Percentiles rank a stretch among this genome's conserved stretches.
phyloP scores from a whole-genome alignment of 1,140 invertebrate species.

The Chymomyza costata region DNA sequence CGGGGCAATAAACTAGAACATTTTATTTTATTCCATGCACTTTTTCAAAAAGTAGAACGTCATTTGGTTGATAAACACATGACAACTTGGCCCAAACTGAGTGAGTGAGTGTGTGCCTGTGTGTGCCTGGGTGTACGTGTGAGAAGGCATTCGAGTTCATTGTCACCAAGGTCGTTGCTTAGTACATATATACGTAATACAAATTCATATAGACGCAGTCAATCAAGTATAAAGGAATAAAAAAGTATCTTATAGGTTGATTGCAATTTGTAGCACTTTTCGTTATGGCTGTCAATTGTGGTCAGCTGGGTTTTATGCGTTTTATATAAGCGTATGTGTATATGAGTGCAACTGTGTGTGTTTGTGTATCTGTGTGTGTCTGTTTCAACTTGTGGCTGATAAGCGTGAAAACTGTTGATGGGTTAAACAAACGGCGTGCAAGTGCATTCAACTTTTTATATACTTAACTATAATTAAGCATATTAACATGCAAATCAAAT shows the following conservation, averaged over 20 bases:
- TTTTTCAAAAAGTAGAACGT: slow-evolving; percentile 9
- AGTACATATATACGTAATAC: too few species aligned
- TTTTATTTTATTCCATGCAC: slow-evolving; percentile 40
- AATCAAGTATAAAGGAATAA: too few species aligned
- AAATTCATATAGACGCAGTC: too few species aligned
- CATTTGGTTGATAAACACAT: slow-evolving; percentile 21
- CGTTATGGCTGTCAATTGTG: too few species aligned
- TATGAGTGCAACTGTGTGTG: slow-evolving; percentile 7
- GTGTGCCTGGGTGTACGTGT: neutral
- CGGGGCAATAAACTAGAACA: slow-evolving; percentile 44
- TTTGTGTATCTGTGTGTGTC: slow-evolving; percentile 2
- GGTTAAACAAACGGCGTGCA: slow-evolving; percentile 3
- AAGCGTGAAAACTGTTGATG: slow-evolving; percentile 17
- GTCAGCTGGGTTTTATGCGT: too few species aligned
- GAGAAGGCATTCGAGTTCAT: slow-evolving; percentile 49
- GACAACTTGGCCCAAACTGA: too few species aligned
- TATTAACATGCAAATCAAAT: slow-evolving; percentile 64
- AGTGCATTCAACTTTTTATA: slow-evolving; percentile 33
- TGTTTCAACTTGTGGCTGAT: slow-evolving; percentile 13
- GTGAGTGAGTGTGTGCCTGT: slow-evolving; percentile 10
- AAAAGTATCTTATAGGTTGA: too few species aligned
- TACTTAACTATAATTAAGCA: slow-evolving; percentile 48
- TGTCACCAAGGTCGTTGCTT: slow-evolving; percentile 67
- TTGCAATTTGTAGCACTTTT: too few species aligned
- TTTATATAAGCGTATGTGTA: too few species aligned